Evolutionary conservation across 2,797 vertebrate species (phyloP), one percentile per base, ranked within the genome.

Genomic region (Tympanoctomys barrerae): DNA sequence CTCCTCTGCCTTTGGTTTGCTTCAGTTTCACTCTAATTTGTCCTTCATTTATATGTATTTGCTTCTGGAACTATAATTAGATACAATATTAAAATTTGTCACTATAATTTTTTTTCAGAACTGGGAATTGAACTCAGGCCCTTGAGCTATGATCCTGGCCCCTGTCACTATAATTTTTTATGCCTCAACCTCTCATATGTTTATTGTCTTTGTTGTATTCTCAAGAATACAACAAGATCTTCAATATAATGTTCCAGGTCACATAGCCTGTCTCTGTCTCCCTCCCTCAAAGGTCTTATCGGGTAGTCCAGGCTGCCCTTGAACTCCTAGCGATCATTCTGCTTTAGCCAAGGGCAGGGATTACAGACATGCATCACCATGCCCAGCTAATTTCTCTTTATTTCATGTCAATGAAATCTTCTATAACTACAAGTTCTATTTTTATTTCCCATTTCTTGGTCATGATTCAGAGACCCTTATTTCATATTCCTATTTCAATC

Each of bases 1-100:
- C 87, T 73, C 87, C 83, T 91, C 94, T 94, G 86, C 71, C 84
- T 94, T 28, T 88, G 70, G 62, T 59, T 79, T 90, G 85, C 88
- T 87, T 42, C 7, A 89, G 31, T 95, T 87, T 89, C 61, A 91
- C 24, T 71, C 59, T 87, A 39, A 57, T 59, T 78, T 95, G 49
- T 54, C 19, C 26, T 89, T 18, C 31, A 75, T 46, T 87, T 70
- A 89, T 14, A 87, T 42, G 71, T 42, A 42, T 31, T 82, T 96
- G 57, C 33, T 79, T 89, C 84, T 85, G 49, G 49, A 90, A 93
- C 21, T 92, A 24, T 80, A 93, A 78, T 89, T 39, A 93, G 46
- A 82, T 52, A 3, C 28, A 46, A 75, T 24, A 16, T 54, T 78
- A 94, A 18, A 90, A 79, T 26, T 66, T 28, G 79, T 89, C 57